These are phyloP conservation scores for Percina caprodes DNA, from an alignment of 2,113 vertebrate species.

Conservation along the genomic window DNA sequence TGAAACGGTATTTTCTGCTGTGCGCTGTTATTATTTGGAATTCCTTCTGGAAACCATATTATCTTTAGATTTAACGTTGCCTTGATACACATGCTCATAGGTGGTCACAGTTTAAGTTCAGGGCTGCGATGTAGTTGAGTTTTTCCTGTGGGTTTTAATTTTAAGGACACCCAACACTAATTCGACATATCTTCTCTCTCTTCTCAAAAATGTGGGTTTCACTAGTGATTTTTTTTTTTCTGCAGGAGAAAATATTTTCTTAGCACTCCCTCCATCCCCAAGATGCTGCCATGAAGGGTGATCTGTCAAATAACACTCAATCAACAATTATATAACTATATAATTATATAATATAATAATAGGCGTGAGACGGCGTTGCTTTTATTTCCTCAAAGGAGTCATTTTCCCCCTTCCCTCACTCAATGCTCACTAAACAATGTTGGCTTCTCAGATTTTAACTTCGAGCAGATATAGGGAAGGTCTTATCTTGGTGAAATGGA, in stretches of 20 bases:
- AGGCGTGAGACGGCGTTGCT: slow-evolving; percentile 7
- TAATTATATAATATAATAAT: background rate
- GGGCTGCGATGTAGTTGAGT: background rate
- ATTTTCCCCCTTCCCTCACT: slow-evolving; percentile 24
- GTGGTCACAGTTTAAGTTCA: slow-evolving; percentile 8
- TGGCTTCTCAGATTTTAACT: slow-evolving; percentile 14
- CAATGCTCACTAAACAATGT: too few species aligned
- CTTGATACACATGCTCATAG: background rate
- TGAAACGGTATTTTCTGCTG: background rate
- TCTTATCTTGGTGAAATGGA: slow-evolving; percentile 33
- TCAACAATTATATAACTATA: background rate
- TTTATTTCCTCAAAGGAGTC: slow-evolving; percentile 36
- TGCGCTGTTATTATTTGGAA: background rate
- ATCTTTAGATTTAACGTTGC: slow-evolving; percentile 18
- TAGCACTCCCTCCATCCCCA: background rate
- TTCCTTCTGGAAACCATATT: slow-evolving; percentile 14
- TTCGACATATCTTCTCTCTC: background rate
- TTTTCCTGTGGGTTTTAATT: slow-evolving; percentile 15
- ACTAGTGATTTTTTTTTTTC: background rate
- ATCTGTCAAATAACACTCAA: slow-evolving; percentile 34
- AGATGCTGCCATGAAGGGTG: slow-evolving; percentile 1
- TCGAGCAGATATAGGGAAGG: slow-evolving; percentile 9
- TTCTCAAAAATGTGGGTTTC: slow-evolving; percentile 24
- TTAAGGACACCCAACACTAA: background rate
- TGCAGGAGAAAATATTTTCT: slow-evolving; percentile 40